phyloP scores from a whole-genome alignment of 2,113 vertebrate species.

The Sylvia atricapilla region DNA sequence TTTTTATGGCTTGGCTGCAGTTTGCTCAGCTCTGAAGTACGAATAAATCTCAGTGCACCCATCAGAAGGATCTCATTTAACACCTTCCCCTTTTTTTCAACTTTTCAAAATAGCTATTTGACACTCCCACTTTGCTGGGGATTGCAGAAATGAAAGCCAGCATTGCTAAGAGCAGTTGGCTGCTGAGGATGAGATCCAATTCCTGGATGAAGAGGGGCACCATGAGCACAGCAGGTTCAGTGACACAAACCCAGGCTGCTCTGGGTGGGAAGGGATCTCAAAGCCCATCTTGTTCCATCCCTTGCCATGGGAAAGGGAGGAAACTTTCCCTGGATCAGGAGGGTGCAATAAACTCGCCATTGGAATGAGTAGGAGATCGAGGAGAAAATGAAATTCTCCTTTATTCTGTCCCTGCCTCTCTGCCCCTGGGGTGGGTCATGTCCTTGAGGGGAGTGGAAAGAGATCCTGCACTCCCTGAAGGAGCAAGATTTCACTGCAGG shows the following conservation, averaged over 20 bases:
- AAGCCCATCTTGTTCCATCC: neutral
- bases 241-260: no score
- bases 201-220: neutral
- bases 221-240: neutral
- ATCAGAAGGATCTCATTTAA: neutral
- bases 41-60: neutral
- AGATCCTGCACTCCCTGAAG: neutral
- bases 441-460: neutral
- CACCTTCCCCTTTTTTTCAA: neutral
- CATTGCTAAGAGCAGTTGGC: neutral
- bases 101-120: neutral
- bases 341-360: fast-evolving
- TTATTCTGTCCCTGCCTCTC: neutral
- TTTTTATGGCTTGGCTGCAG: neutral
- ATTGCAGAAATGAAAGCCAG: neutral
- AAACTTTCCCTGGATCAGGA: neutral
- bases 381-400: neutral
- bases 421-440: fast-evolving
- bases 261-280: neutral
- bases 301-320: neutral
- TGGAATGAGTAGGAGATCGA: neutral
- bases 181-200: neutral
- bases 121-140: neutral
- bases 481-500: neutral
- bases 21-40: neutral